phyloP scores from a whole-genome alignment of 2,113 vertebrate species.

The Brienomyrus longianalis region DNA sequence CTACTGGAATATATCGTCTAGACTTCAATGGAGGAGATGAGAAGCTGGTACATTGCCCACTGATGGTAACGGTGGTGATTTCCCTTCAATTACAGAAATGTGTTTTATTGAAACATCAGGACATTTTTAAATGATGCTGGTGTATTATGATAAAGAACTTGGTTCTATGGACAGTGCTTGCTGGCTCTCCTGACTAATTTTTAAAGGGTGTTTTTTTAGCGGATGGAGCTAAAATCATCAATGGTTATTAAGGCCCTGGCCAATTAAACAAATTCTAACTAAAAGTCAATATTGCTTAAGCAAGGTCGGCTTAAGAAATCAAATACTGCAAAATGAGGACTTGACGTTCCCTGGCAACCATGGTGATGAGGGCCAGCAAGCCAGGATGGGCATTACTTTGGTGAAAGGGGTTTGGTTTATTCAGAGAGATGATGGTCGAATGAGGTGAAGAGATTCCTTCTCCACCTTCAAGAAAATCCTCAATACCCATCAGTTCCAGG shows the following conservation, averaged over 20 bases:
- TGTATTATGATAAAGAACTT: neutral
- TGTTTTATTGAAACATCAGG: neutral
- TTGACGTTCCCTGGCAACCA: neutral
- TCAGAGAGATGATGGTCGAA: neutral
- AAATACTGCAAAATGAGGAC: neutral
- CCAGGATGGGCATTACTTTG: neutral
- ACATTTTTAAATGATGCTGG: neutral
- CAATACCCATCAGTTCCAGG: neutral
- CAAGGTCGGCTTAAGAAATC: neutral
- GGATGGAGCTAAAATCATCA: neutral
- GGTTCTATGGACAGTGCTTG: neutral
- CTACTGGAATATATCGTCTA: neutral
- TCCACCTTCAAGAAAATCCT: neutral
- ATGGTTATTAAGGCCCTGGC: neutral
- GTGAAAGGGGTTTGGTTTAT: neutral
- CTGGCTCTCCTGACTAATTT: neutral
- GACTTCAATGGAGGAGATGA: neutral
- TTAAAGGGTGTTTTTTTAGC: neutral
- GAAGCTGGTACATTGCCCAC: neutral
- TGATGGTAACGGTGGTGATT: neutral
- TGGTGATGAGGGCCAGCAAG: neutral
- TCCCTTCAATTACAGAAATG: neutral
- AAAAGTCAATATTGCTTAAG: neutral
- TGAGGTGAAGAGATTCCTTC: neutral
- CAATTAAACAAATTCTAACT: neutral